These are phyloP conservation scores for Carassius gibelio DNA, from an alignment of 2,113 vertebrate species.

Conservation along the genomic window DNA sequence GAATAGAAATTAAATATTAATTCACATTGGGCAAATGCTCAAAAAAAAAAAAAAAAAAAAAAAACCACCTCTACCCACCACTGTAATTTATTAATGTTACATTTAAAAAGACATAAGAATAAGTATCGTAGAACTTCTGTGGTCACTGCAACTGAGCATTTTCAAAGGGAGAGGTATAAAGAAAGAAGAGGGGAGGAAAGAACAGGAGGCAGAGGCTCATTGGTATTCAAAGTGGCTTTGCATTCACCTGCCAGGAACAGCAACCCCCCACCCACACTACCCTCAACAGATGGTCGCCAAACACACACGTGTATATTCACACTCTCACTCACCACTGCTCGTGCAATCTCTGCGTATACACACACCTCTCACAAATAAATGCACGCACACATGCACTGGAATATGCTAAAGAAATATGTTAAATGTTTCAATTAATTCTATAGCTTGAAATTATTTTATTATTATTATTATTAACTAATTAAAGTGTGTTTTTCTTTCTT, in stretches of 20 bases:
- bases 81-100: not conserved
- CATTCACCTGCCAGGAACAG: slow-evolving; percentile 79
- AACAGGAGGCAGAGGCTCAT: slow-evolving; percentile 70
- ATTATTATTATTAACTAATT: too few species aligned
- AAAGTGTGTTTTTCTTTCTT: not conserved
- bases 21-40: not conserved
- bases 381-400: slow-evolving; percentile 33
- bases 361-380: slow-evolving; percentile 29
- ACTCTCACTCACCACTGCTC: slow-evolving; percentile 40
- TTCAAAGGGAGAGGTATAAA: slow-evolving; percentile 56
- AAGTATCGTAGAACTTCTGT: not conserved
- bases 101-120: slow-evolving; percentile 6
- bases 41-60: not conserved
- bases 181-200: slow-evolving; percentile 42
- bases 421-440: not conserved
- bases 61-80: not conserved
- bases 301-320: slow-evolving; percentile 46
- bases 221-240: slow-evolving; percentile 77
- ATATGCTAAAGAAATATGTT: not conserved
- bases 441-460: not conserved
- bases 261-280: slow-evolving; percentile 77
- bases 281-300: slow-evolving; percentile 79
- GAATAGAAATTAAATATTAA: not conserved
- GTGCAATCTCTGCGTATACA: slow-evolving; percentile 35
- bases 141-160: slow-evolving; percentile 10